A percentile compares a stretch with the other conserved stretches of the same genome.
These are phyloP conservation scores for Schizothorax lantsangensis DNA, from an alignment of 2,797 vertebrate genomes.

Conservation along the genomic window DNA sequence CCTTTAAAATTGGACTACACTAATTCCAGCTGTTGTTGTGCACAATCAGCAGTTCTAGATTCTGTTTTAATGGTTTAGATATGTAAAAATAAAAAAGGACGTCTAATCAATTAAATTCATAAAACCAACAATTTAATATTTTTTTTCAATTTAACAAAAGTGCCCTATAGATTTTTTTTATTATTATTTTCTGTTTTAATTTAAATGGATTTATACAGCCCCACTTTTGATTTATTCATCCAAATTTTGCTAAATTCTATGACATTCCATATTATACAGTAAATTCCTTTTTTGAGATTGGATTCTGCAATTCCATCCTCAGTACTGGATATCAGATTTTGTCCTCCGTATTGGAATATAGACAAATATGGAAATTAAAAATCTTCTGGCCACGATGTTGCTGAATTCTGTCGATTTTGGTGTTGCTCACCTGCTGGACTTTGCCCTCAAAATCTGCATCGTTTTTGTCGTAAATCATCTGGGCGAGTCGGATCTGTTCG, in stretches of 20 bases:
- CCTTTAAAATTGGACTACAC: background rate
- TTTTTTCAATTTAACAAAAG: no score
- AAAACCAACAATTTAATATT: background rate
- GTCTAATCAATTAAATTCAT: background rate
- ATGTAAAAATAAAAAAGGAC: background rate
- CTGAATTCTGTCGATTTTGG: background rate
- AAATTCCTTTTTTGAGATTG: background rate
- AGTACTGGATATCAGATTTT: background rate
- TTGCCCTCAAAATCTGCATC: conserved; percentile 96
- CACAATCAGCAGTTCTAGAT: background rate
- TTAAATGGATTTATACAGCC: background rate
- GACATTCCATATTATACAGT: background rate
- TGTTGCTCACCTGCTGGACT: conserved; percentile 89
- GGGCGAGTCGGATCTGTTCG: conserved; percentile 97
- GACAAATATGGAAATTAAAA: background rate
- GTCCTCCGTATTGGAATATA: background rate
- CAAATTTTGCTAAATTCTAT: background rate
- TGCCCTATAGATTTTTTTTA: background rate
- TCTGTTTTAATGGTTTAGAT: background rate
- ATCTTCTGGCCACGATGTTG: background rate
- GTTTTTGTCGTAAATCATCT: conserved; percentile 97
- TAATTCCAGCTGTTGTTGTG: background rate
- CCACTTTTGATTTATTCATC: background rate
- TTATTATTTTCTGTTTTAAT: background rate
- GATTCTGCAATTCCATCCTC: background rate